These are phyloP conservation scores for Magallana nippona DNA, from an alignment of 2,888 invertebrate genomes.

Conservation along the genomic window DNA sequence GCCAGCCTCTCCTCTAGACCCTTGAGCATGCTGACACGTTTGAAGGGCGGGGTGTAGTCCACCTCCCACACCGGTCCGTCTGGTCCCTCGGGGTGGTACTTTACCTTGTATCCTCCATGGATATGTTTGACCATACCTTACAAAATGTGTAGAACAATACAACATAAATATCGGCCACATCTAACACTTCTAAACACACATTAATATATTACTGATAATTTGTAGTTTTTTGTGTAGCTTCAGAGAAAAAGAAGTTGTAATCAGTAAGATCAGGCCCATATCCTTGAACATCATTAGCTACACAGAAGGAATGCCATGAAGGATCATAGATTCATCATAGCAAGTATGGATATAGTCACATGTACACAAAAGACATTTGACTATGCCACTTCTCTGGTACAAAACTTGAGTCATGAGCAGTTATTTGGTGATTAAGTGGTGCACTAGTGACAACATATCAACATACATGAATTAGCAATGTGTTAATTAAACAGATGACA, in stretches of 20 bases:
- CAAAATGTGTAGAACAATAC: conserved; percentile 45
- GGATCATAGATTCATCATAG: too few species aligned
- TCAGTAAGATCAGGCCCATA: conserved; percentile 16
- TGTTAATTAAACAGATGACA: too few species aligned
- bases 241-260: not conserved
- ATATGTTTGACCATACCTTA: conserved; percentile 94
- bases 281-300: conserved; percentile 6
- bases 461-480: too few species aligned
- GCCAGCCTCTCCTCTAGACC: conserved; percentile 90
- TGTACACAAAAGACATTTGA: too few species aligned
- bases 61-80: conserved; percentile 92
- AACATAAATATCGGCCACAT: too few species aligned
- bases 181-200: too few species aligned
- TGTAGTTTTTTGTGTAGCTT: not conserved
- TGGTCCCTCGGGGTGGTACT: conserved; percentile 89
- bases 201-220: too few species aligned
- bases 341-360: too few species aligned
- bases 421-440: too few species aligned
- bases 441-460: too few species aligned
- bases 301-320: not conserved
- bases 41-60: conserved; percentile 99
- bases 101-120: conserved; percentile 93
- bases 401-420: too few species aligned
- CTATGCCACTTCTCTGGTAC: too few species aligned
- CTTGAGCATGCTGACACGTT: conserved; percentile 92